These are phyloP conservation scores for Drosophila mulleri DNA, from an alignment of 2,888 invertebrate genomes.

Conservation along the genomic window DNA sequence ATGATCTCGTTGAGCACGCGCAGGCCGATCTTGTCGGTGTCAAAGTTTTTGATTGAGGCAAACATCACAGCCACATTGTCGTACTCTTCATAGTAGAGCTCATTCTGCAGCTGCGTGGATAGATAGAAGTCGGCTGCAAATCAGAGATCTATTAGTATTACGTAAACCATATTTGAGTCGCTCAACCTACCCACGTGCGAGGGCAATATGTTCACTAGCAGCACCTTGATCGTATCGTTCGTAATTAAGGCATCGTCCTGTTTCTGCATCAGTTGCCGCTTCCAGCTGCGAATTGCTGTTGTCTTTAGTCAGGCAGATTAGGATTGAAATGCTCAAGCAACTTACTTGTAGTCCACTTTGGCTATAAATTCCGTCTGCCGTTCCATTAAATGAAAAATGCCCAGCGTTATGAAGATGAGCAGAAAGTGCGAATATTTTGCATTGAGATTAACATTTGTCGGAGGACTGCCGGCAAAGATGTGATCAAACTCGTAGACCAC, in stretches of 20 bases:
- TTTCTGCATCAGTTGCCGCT: slow-evolving; percentile 90
- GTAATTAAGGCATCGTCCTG: slow-evolving; percentile 94
- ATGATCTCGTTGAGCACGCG: slow-evolving; percentile 95
- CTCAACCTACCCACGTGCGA: slow-evolving; percentile 92
- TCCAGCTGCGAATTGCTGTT: slow-evolving; percentile 86
- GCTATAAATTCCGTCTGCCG: slow-evolving; percentile 95
- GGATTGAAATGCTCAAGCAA: slow-evolving; percentile 24
- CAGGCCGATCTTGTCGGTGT: slow-evolving; percentile 88
- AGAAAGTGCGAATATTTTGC: slow-evolving; percentile 90
- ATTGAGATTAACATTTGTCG: slow-evolving; percentile 90
- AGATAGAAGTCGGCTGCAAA: slow-evolving; percentile 91
- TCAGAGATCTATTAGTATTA: background rate
- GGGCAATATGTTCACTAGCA: slow-evolving; percentile 96
- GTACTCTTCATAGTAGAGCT: slow-evolving; percentile 95
- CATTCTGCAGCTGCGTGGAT: slow-evolving; percentile 89
- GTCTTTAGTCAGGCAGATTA: slow-evolving; percentile 18
- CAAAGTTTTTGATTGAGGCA: slow-evolving; percentile 95
- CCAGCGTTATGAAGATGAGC: slow-evolving; percentile 89
- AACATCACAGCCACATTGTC: slow-evolving; percentile 97
- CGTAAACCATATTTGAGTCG: too few relatives aligned
- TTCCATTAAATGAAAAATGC: slow-evolving; percentile 93
- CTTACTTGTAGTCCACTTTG: slow-evolving; percentile 92
- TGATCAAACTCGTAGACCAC: slow-evolving; percentile 88
- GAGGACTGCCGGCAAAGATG: slow-evolving; percentile 87
- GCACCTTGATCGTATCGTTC: slow-evolving; percentile 93